Evolutionary conservation across 2,113 vertebrate genomes (phyloP).

Genomic region (Chamaetylas fuelleborni): DNA sequence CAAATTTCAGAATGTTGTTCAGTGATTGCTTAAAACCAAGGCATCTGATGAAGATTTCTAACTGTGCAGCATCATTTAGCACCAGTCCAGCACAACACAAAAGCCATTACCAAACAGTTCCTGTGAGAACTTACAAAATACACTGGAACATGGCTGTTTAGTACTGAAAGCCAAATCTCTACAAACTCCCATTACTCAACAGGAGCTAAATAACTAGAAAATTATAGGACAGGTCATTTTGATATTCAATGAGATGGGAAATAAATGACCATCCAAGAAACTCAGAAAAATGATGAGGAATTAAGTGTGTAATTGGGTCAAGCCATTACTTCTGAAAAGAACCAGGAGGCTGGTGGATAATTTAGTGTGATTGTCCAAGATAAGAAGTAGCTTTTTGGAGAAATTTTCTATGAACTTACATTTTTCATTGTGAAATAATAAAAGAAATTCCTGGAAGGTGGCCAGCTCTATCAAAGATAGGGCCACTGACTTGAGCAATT

Average conservation of each 20-base stretch:
- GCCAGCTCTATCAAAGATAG: neutral
- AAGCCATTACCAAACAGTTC: neutral
- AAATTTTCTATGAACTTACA: neutral
- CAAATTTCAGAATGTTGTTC: neutral
- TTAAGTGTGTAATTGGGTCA: neutral
- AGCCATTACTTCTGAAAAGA: constrained; percentile 1
- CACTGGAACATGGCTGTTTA: neutral
- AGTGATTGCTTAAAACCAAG: neutral
- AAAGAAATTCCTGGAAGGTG: neutral
- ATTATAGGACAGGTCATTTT: neutral
- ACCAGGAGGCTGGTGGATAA: neutral
- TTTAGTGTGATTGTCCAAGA: neutral
- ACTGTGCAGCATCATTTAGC: neutral
- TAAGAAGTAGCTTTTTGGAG: neutral
- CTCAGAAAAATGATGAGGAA: neutral
- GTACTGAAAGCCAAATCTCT: neutral
- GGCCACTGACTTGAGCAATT: neutral
- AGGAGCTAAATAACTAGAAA: neutral
- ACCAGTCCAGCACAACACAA: neutral
- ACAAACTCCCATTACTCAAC: neutral
- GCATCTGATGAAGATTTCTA: neutral
- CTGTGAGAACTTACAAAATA: neutral
- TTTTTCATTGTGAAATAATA: neutral
- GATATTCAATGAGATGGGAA: neutral
- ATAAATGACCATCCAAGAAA: neutral